Evolutionary conservation across 2,888 invertebrate genomes (phyloP), one percentile per base, ranked within the genome.

Genomic region (Tachystola acroxantha): DNA sequence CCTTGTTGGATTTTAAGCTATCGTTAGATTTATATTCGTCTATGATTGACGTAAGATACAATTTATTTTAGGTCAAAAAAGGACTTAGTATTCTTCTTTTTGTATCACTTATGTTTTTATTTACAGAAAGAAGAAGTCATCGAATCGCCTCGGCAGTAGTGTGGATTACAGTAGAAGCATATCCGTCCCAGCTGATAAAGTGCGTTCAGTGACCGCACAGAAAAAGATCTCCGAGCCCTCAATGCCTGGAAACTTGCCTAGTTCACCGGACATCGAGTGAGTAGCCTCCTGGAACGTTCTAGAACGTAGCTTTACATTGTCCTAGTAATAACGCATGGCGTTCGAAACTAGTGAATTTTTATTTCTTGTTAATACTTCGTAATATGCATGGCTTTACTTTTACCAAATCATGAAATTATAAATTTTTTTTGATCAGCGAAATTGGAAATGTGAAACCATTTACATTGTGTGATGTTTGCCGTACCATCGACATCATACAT

Each of bases 81-180:
- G 19, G 3, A 19, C 19, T 19, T 19, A 19, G 7, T 19, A 19
- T 7, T 19, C 7, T 3, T 7, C 19, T 7, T 19, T 19, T 7
- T 19, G 19, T 19, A 7, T 19, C 7, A 19, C 19, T 5, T 19
- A 19, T 19, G 3, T 19, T n/a, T n/a, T 25, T 22, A 38, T 30
- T 24, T 13, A 27, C 53, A 94, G 94, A 64, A 91, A 95, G 79
- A 93, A 93, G 79, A 92, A 95, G 64, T 90, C 91, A 49, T 81
- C 90, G 26, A 88, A 91, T 50, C 76, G 91, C 47, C 76, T 89
- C 31, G 74, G 87, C 2, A 79, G 80, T 34, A 86, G 64, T 33
- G 91, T 93, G 37, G 96, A 96, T 64, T 95, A 95, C 64, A 93
- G 91, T 50, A 89, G 97, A 42, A 96, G 96, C 62, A 93, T 96